Evolutionary conservation across 2,113 vertebrate genomes (phyloP), one percentile per base, ranked within the genome.

Genomic region (Sus scrofa): DNA sequence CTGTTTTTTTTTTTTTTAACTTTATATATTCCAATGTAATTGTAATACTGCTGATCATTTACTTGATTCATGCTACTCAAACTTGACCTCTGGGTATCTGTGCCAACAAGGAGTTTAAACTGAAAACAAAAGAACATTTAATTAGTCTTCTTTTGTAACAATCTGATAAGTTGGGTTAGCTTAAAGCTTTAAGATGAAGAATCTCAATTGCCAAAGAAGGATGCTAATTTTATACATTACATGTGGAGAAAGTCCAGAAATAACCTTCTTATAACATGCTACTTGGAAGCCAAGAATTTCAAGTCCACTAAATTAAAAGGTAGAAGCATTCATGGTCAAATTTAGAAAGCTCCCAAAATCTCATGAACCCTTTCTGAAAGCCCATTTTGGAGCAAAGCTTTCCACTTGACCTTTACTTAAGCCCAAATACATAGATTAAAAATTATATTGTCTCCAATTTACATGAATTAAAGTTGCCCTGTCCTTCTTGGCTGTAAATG

Each of bases 221-320:
- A 58, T 94, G 73, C 75, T 97, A 20, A 97, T 98, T 96, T 98
- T 96, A 94, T 70, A 95, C 92, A 12, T 89, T 94, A 92, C 75
- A 96, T 95, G 73, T 62, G 19, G 95, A 89, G 96, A 97, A 95
- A 78, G 96, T 96, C 86, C 95, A 97, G 95, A 94, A 97, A 97
- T 98, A 81, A 92, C 44, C 95, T 71, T 92, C 93, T 94, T 79
- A 70, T 16, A 95, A 98, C 94, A 91, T 86, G 77, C 86, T 95
- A 97, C 96, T 75, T 85, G 65, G 96, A 98, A 96, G 97, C 95
- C 97, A 98, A 96, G 95, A 91, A 98, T 95, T 97, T 97, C 94
- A 93, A 81, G 98, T 97, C 67, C 86, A 90, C 56, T 94, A 97
- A 97, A 96, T 97, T 97, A 97, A 97, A 97, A 96, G 97, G 83